Conservation (phyloP, 2,888 invertebrate genomes). For the Tenthredo notha region DNA sequence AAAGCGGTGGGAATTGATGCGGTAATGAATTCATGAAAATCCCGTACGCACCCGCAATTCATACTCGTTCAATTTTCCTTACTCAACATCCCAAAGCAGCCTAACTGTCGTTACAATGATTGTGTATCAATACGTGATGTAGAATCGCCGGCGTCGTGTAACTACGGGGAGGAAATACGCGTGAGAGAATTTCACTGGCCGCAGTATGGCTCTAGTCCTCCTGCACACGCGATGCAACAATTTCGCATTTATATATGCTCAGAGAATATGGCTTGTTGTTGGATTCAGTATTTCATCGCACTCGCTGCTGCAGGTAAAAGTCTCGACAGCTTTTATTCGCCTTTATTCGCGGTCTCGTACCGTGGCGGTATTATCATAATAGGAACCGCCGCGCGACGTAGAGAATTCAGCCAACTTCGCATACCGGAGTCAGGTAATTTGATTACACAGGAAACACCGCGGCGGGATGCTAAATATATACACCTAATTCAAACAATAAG, state of each 20-base stretch:
- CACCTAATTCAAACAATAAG: slow-evolving; percentile 1
- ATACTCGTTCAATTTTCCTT: background rate
- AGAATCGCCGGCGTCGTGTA: background rate
- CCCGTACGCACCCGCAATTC: background rate
- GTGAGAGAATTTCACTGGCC: background rate
- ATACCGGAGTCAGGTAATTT: slow-evolving; percentile 1
- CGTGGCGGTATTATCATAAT: slow-evolving; percentile 22
- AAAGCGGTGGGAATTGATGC: background rate
- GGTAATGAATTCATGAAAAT: background rate
- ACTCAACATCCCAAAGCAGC: no score
- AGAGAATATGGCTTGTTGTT: slow-evolving; percentile 4
- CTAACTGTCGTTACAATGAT: background rate
- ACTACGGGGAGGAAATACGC: background rate
- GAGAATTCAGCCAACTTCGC: slow-evolving; percentile 6
- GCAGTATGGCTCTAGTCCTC: background rate
- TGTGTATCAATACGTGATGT: background rate
- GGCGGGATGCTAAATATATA: background rate
- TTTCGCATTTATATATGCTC: background rate
- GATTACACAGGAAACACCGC: slow-evolving; percentile 7
- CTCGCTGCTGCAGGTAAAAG: slow-evolving; percentile 2
- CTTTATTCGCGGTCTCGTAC: slow-evolving; percentile 13
- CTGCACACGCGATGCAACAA: slow-evolving; percentile 7
- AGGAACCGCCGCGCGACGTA: background rate
- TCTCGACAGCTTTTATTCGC: slow-evolving; percentile 28
- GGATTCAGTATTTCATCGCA: slow-evolving; percentile 3